Conservation (phyloP, 2,113 vertebrate species). For the Chionomys nivalis region DNA sequence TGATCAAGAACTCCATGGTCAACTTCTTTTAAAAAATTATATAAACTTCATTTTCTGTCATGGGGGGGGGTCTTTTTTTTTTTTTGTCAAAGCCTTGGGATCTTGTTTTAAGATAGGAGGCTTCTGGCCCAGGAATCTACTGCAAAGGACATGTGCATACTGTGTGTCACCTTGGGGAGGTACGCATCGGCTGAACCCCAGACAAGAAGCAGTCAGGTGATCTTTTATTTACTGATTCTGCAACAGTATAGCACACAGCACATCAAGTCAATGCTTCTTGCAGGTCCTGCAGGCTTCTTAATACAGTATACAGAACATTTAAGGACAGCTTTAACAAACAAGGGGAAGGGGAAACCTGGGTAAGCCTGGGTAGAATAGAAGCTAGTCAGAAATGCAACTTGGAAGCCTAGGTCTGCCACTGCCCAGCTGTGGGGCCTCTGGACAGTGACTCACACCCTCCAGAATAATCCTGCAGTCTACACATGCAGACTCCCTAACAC, state of each 20-base stretch:
- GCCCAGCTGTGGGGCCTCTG: background rate
- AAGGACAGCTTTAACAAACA: background rate
- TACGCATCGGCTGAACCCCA: conserved; percentile 1
- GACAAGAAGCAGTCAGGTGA: background rate
- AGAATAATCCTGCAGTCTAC: background rate
- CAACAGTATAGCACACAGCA: background rate
- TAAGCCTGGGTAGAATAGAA: background rate
- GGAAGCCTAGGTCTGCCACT: background rate
- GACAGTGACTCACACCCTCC: background rate
- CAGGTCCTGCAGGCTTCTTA: background rate
- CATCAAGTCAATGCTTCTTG: conserved; percentile 32
- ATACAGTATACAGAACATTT: conserved; percentile 23
- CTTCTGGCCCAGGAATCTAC: background rate
- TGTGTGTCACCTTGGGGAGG: background rate
- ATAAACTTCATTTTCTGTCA: conserved; percentile 49
- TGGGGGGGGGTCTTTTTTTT: no score
- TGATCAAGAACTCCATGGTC: conserved; percentile 64
- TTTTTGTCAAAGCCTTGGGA: background rate
- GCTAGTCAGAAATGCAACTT: conserved; percentile 31
- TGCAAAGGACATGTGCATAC: background rate
- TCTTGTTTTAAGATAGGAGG: conserved; percentile 8
- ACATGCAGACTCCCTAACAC: background rate
- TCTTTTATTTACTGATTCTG: conserved; percentile 43
- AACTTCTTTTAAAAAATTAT: conserved; percentile 60
- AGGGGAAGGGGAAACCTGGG: conserved; percentile 24